Evolutionary conservation across 37 sponge, comb jelly and placozoan genomes (phyloP), one percentile per base, ranked within the genome.

Genomic region (Ephydatia muelleri): DNA sequence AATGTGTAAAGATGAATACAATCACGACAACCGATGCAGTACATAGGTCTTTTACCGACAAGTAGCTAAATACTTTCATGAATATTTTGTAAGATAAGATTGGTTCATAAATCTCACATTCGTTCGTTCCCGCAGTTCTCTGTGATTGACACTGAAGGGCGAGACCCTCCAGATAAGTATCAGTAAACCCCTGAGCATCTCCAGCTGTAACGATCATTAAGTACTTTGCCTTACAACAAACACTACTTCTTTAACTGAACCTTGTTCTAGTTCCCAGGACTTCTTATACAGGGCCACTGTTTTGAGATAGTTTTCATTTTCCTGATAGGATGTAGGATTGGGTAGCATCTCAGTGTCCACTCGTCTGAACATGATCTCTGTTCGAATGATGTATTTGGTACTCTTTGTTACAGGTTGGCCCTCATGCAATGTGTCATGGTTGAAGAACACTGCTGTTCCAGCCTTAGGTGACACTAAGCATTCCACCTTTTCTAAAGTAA

Each of bases 401-500:
- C 85, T 77, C 38, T 8, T 27, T 19, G 67, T 40, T 22, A 76
- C 85, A 3, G 85, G 77, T 31, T 27, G 34, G n/a, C 78, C 85
- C 76, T 84, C 85, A 40, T 84, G 85, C 28, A 84, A 67, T 11
- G 76, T 75, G 69, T 84, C 85, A 75, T 84, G 85, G 38, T 84
- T 84, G 78, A 84, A 84, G 13, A 84, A 2, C 21, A 84, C 68
- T 23, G 77, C 85, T 26, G 68, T 84, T 3, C 85, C 85, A n/a
- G 31, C 77, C 36, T 26, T 67, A 27, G 85, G 85, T 21, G 29
- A 48, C 38, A 84, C 85, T 37, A 29, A 68, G 31, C 76, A 76
- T 0, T 33, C 66, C 40, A 40, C 85, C 2, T 76, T 38, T 22
- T 25, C 76, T 76, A 40, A 34, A 31, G 34, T 23, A 23, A 73